Evolutionary conservation across 1,140 invertebrate species (phyloP).

Genomic region (Eupeodes corollae): DNA sequence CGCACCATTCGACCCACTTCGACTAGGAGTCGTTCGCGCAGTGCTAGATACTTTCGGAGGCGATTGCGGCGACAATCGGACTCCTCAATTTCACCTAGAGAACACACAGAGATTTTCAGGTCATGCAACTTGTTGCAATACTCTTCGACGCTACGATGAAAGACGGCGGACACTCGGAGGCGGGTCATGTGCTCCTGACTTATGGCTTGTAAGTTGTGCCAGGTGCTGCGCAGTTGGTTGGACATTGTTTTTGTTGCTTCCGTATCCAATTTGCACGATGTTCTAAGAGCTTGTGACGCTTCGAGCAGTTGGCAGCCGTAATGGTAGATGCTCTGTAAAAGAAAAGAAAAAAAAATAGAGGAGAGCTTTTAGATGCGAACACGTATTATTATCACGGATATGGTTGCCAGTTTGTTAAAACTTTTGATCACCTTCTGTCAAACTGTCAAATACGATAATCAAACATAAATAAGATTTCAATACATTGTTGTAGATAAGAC

Average conservation of each 20-base stretch:
- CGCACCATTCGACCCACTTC: conserved; percentile 63
- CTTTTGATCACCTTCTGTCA: too few species aligned
- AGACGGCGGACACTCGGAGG: conserved; percentile 61
- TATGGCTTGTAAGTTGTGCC: conserved; percentile 57
- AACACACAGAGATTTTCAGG: conserved; percentile 43
- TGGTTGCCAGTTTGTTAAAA: too few species aligned
- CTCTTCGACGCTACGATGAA: conserved; percentile 62
- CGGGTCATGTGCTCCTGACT: conserved; percentile 67
- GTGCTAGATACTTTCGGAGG: conserved; percentile 44
- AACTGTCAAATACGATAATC: too few species aligned
- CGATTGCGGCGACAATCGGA: conserved; percentile 12
- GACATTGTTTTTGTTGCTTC: conserved; percentile 21
- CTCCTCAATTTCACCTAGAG: conserved; percentile 28
- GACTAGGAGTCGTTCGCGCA: conserved; percentile 55
- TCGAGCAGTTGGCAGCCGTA: conserved; percentile 66
- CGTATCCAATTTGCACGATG: conserved; percentile 52
- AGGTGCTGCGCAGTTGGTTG: conserved; percentile 49
- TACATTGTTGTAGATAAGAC: too few species aligned
- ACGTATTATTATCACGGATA: too few species aligned
- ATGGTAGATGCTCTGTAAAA: conserved; percentile 58
- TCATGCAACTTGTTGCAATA: conserved; percentile 48
- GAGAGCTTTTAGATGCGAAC: not conserved
- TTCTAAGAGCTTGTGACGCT: conserved; percentile 58
- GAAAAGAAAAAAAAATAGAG: not conserved
- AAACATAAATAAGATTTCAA: too few species aligned